Evolutionary conservation across 2,797 vertebrate genomes (phyloP), one percentile per base, ranked within the genome.

Genomic region (Sebastiscus albofasciatus): DNA sequence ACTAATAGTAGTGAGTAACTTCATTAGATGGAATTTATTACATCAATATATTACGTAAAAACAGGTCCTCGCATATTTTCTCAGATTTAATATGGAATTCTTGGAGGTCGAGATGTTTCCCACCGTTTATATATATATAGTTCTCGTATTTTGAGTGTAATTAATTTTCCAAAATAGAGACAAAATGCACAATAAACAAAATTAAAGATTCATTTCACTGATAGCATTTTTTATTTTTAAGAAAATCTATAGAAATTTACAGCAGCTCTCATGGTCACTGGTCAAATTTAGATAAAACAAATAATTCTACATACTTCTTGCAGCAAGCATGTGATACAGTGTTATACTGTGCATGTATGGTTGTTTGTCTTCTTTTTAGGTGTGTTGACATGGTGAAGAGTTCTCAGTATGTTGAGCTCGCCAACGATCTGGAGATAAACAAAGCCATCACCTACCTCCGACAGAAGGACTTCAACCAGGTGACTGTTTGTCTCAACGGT

Each of bases 391-490:
- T 93, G 83, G 97, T 99, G 76, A 99, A 99, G 92, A 94, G 94
- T 54, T 99, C 98, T 68, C 97, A 96, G 62, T 99, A 99, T 26
- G 96, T 98, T 3, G 98, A 99, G 84, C 93, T 99, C 67, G 97
- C 98, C 81, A 98, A 99, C 81, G 98, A 99, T 72, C 90, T 99
- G 83, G 98, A 99, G 94, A 99, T 99, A 90, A 99, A 98, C 94
- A 99, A 99, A 95, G 99, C 99, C 74, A 97, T 99, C 89, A 99
- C 97, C 34, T 99, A 97, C 87, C 93, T 99, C 81, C 96, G 97
- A 87, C 97, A 99, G 90, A 97, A 96, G 87, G 97, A 99, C 91
- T 99, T 98, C 88, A 98, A 96, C 70, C 97, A 99, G 96, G 99
- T 99, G 94, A 93, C 92, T 89, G 9, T 27, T 34, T 34, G 12